phyloP scores from a whole-genome alignment of 2,888 invertebrate genomes.

The Protonemura montana region DNA sequence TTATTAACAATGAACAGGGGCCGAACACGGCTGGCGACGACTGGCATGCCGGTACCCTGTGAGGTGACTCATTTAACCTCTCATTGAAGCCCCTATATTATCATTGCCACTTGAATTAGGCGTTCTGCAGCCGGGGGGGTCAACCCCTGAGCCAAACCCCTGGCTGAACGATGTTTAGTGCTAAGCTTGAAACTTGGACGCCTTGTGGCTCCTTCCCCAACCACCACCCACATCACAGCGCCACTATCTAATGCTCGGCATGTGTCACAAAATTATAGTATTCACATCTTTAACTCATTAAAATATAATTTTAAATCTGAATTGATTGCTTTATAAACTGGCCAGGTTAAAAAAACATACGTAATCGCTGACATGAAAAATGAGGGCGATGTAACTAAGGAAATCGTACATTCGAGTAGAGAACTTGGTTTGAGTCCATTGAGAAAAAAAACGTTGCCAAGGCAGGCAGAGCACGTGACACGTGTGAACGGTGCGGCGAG shows the following conservation, averaged over 20 bases:
- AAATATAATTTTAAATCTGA: background rate
- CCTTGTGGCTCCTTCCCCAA: background rate
- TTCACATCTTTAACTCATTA: background rate
- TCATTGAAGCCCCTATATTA: constrained; percentile 34
- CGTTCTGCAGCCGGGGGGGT: background rate
- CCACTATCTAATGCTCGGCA: background rate
- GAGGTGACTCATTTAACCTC: constrained; percentile 36
- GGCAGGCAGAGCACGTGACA: too few relatives aligned
- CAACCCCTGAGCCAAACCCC: too few relatives aligned
- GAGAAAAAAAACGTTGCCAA: too few relatives aligned
- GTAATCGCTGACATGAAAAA: background rate
- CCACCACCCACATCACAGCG: too few relatives aligned
- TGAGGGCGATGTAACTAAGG: background rate
- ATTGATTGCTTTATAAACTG: background rate
- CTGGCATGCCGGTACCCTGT: constrained; percentile 3
- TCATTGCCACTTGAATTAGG: background rate
- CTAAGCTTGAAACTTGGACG: background rate
- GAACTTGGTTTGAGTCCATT: too few relatives aligned
- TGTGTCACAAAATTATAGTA: background rate
- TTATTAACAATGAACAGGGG: constrained; percentile 13
- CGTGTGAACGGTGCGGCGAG: too few relatives aligned
- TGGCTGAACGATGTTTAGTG: background rate
- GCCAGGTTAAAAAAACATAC: background rate
- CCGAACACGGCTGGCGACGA: background rate
- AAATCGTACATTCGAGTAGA: too few relatives aligned